Base-by-base conservation (phyloP, 2,888 invertebrate genomes). In the Athalia cordata region DNA sequence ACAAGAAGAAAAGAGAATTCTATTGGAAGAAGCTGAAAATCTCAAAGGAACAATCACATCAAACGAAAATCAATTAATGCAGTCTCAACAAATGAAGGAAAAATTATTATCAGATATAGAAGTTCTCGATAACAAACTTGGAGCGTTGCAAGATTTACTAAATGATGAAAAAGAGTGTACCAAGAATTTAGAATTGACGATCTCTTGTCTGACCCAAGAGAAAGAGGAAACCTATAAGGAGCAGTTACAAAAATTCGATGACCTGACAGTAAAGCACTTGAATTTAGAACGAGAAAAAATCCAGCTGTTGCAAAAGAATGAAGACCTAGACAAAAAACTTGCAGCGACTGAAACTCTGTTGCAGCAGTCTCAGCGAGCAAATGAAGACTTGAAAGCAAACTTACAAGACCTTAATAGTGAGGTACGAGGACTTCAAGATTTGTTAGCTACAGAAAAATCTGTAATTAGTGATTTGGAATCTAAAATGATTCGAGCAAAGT, bases 21-120 rank as follows among this genome's bases (percentile, higher is more conserved):
- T 86, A 6, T 72, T 67, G 3, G 79, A 74, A 7, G 78, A 83
- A 77, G 80, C 75, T 68, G 77, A 81, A 52, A 77, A 80, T 77
- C 79, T 84, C 3, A 80, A 82, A 77, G 75, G 57, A 9, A 79
- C 66, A 29, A 80, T 84, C 57, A 5, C 6, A 0, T 77, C 45
- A n/a, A 83, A 80, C 43, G 81, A 84, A 13, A 70, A 82, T 70
- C 49, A 70, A 49, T 61, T 86, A 11, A 45, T 55, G 3, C 43
- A 52, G 57, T 52, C 8, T 5, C 66, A 64, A 11, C 45, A 77
- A 45, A 11, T 57, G 13, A 66, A 6, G 7, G 50, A 4, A n/a
- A 64, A 49, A 5, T 52, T 75, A 6, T 49, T 50, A 9, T 43
- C 47, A 6, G 62, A 75, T 29, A 62, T 75, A 43, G n/a, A n/a